Percentiles rank a stretch among this genome's conserved stretches.
Evolutionary conservation across 2,888 invertebrate species (phyloP).

Genomic region (Unio pictorum): DNA sequence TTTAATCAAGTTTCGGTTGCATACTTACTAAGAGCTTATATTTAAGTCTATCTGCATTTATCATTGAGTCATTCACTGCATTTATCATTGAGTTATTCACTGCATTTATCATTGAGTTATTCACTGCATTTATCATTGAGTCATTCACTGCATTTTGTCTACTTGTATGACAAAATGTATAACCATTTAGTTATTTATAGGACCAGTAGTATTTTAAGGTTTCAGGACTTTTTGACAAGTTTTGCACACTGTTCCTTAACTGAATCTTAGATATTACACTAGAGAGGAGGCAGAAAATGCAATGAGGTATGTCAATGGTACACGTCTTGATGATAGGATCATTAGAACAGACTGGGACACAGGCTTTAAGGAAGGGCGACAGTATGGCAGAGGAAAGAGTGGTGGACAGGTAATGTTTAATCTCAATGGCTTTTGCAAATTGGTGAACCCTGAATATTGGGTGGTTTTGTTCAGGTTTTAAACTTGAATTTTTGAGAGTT

Average conservation of each 20-base stretch:
- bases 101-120: too few relatives aligned
- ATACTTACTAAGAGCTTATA: too few relatives aligned
- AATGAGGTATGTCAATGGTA: slow-evolving; percentile 92
- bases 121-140: too few relatives aligned
- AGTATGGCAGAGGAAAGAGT: slow-evolving; percentile 97
- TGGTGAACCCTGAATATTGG: background rate
- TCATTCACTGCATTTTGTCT: too few relatives aligned
- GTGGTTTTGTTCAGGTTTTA: background rate
- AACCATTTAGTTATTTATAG: too few relatives aligned
- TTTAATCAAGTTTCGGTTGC: too few relatives aligned
- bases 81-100: too few relatives aligned
- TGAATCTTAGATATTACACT: slow-evolving; percentile 72
- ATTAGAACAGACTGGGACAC: slow-evolving; percentile 99
- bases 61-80: too few relatives aligned
- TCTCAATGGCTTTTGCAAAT: background rate
- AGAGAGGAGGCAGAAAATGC: slow-evolving; percentile 75
- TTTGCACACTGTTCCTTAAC: slow-evolving; percentile 15
- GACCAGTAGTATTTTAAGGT: too few relatives aligned
- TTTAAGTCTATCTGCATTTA: too few relatives aligned
- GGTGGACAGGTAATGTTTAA: slow-evolving; percentile 88
- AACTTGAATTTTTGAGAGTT: background rate
- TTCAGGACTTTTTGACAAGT: too few relatives aligned
- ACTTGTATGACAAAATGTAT: too few relatives aligned
- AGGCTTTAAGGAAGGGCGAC: slow-evolving; percentile 96
- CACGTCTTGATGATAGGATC: slow-evolving; percentile 94